Percentiles rank a stretch among this genome's conserved stretches.
phyloP scores from a whole-genome alignment of 1,140 invertebrate species.

The Sycophaga agraensis region DNA sequence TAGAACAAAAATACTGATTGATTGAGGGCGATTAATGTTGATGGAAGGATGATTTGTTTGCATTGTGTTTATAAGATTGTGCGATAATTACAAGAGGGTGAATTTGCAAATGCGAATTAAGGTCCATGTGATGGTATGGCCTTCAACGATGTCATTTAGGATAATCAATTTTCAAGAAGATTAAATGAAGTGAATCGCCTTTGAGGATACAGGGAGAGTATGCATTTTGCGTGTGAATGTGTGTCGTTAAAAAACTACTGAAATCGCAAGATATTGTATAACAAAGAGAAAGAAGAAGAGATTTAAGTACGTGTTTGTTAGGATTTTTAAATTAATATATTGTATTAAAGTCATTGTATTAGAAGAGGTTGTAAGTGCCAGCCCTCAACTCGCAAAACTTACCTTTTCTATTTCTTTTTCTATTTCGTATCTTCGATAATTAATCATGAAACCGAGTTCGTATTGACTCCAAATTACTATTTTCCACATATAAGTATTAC shows the following conservation, averaged over 20 bases:
- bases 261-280: conserved; percentile 5
- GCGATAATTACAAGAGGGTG: not conserved
- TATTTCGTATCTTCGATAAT: conserved; percentile 8
- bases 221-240: conserved; percentile 6
- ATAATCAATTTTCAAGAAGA: conserved; percentile 12
- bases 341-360: conserved; percentile 11
- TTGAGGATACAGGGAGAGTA: conserved; percentile 24
- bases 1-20: conserved; percentile 6
- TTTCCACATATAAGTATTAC: not conserved
- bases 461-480: not conserved
- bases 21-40: not conserved
- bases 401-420: conserved; percentile 3
- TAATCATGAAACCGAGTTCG: not conserved
- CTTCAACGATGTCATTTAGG: conserved; percentile 6
- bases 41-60: not conserved
- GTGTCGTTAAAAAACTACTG: conserved; percentile 9
- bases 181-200: conserved; percentile 26
- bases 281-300: not conserved
- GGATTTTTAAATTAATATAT: conserved; percentile 16
- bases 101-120: not conserved
- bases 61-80: conserved; percentile 1
- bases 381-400: conserved; percentile 20
- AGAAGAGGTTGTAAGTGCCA: not conserved
- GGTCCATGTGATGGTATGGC: not conserved
- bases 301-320: conserved; percentile 17